Evolutionary conservation across 2,797 vertebrate genomes (phyloP), one percentile per base, ranked within the genome.

Genomic region (Muraenolepis orangiensis): DNA sequence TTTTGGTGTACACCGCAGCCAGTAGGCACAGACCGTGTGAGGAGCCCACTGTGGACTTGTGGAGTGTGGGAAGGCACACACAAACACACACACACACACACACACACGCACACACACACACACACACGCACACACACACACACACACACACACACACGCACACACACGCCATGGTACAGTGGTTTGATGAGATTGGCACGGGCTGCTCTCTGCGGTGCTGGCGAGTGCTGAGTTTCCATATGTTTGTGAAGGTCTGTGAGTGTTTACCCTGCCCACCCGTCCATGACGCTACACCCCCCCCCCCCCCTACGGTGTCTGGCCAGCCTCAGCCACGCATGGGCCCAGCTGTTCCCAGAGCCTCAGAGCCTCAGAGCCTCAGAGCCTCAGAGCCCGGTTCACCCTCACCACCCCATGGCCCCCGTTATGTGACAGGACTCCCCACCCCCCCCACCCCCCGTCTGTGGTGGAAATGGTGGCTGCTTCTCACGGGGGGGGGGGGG

Each of bases 151-250:
- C 3, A 71, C 31, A 73, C 66, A 51, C 66, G 57, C 73, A 71
- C 61, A 77, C 76, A 74, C 20, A 76, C 42, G 71, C 86, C 84
- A 85, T 4, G 72, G 76, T 73, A 72, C 78, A 81, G 75, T 80
- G 83, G 81, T 74, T 81, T 81, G 84, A 88, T 86, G 85, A 87
- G 79, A 81, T 83, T 88, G 88, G 86, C 87, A 76, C 38, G 71
- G 79, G 79, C 81, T 82, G 78, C 77, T 74, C 42, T 16, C 2
- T 81, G 86, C 18, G 83, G 88, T 79, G 81, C 77, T 78, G 76
- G 76, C 42, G 57, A 87, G 77, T 29, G 7, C 72, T 78, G 71
- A 72, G 83, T 86, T 86, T 86, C 87, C 86, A 83, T 88, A 85
- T 88, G 86, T 87, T 85, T 84, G 76, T 76, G 74, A 84, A 85